These are phyloP conservation scores for Drosophila austrosaltans DNA, from an alignment of 2,888 invertebrate genomes.

Conservation along the genomic window DNA sequence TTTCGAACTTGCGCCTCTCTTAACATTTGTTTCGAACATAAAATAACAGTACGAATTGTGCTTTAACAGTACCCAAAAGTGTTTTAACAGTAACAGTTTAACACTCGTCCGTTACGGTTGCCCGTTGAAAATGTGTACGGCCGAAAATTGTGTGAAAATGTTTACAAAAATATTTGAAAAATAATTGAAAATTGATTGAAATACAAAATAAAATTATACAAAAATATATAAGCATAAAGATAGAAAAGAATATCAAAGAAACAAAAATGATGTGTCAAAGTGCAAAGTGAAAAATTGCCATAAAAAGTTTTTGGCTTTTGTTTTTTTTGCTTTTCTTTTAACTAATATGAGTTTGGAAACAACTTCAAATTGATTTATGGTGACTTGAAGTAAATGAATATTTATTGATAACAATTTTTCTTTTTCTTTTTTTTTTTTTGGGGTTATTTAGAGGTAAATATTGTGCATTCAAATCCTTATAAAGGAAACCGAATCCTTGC, in stretches of 20 bases:
- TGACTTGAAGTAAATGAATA: slow-evolving; percentile 38
- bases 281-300: slow-evolving; percentile 15
- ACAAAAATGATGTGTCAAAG: neutral
- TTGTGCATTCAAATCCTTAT: neutral
- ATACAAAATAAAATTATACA: slow-evolving; percentile 10
- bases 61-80: too few species aligned
- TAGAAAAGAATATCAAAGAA: slow-evolving; percentile 17
- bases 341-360: neutral
- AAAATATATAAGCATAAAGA: neutral
- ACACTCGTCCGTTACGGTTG: slow-evolving; percentile 82
- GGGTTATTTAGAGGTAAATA: neutral
- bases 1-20: slow-evolving; percentile 19
- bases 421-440: neutral
- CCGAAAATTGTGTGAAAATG: slow-evolving; percentile 10
- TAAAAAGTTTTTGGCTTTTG: neutral
- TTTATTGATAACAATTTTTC: slow-evolving; percentile 4
- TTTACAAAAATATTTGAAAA: slow-evolving; percentile 35
- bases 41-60: slow-evolving; percentile 7
- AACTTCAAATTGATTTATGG: neutral
- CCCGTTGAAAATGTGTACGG: slow-evolving; percentile 55
- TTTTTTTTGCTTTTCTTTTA: neutral
- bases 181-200: slow-evolving; percentile 22
- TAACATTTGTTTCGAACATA: slow-evolving; percentile 58
- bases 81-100: slow-evolving; percentile 49
- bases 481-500: neutral